A percentile compares a stretch with the other conserved stretches of the same genome.
These are phyloP conservation scores for Clanis bilineata DNA, from an alignment of 2,888 invertebrate species.

Conservation along the genomic window DNA sequence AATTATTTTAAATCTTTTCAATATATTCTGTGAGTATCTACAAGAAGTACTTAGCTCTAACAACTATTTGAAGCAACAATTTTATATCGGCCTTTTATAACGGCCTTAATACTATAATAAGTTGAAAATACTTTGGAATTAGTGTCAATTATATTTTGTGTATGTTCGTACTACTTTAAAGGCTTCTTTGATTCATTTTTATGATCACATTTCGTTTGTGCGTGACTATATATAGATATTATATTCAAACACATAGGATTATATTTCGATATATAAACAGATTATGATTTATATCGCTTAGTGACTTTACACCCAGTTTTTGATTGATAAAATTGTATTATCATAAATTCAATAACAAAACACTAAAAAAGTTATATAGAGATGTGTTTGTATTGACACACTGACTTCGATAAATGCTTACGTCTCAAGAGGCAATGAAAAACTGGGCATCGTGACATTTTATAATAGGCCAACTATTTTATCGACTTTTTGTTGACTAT, in stretches of 20 bases:
- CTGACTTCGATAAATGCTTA: conserved; percentile 1
- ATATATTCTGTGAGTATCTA: conserved; percentile 40
- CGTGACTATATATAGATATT: conserved; percentile 47
- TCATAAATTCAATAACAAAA: not conserved
- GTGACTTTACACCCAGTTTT: conserved; percentile 13
- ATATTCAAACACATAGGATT: conserved; percentile 10
- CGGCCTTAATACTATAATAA: conserved; percentile 45
- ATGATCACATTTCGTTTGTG: conserved; percentile 64
- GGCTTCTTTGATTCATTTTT: conserved; percentile 49
- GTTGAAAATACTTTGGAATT: conserved; percentile 49
- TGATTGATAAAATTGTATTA: not conserved
- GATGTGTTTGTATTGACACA: not conserved
- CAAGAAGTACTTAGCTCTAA: conserved; percentile 57
- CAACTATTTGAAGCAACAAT: conserved; percentile 66
- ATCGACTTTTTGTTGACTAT: not conserved
- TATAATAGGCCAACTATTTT: not conserved
- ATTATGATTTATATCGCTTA: conserved; percentile 7
- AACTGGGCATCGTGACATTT: conserved; percentile 10
- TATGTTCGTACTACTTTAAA: conserved; percentile 40
- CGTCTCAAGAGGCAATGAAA: conserved; percentile 2
- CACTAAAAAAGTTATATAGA: not conserved
- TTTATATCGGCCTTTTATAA: conserved; percentile 41
- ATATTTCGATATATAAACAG: not conserved
- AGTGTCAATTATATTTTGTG: conserved; percentile 30
- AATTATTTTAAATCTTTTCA: conserved; percentile 51